These are phyloP conservation scores for Hemiscyllium ocellatum DNA, from an alignment of 2,113 vertebrate species.

Conservation along the genomic window DNA sequence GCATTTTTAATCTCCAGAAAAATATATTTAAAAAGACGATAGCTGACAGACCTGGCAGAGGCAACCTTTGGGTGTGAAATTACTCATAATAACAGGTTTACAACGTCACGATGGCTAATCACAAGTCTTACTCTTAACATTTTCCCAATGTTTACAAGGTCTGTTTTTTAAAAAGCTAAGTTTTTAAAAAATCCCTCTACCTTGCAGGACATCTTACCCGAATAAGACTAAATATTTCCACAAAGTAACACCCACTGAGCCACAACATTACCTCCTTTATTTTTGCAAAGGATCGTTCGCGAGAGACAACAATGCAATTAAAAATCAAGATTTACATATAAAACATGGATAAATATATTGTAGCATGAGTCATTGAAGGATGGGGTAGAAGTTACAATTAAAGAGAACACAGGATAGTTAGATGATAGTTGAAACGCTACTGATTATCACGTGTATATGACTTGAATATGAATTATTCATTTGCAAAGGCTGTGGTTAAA, in stretches of 20 bases:
- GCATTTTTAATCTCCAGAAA: neutral
- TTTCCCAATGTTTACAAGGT: neutral
- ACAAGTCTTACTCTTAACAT: neutral
- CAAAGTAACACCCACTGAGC: neutral
- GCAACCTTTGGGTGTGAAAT: conserved; percentile 11
- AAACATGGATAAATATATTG: neutral
- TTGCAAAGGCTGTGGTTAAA: neutral
- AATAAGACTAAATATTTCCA: neutral
- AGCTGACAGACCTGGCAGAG: neutral
- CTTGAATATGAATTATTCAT: conserved; percentile 10
- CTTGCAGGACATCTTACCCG: neutral
- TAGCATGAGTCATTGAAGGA: neutral
- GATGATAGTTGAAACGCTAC: neutral
- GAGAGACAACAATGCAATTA: neutral
- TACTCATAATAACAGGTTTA: conserved; percentile 1
- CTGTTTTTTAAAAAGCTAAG: neutral
- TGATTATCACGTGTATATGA: conserved; percentile 9
- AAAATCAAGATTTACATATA: neutral
- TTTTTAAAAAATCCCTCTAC: neutral
- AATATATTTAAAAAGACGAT: neutral
- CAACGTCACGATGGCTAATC: neutral
- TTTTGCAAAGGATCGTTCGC: neutral
- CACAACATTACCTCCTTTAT: neutral
- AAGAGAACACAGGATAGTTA: neutral
- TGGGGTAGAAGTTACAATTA: neutral